A percentile compares a stretch with the other conserved stretches of the same genome.
Conservation (phyloP, 1,140 invertebrate genomes). For the Lithobius niger region DNA sequence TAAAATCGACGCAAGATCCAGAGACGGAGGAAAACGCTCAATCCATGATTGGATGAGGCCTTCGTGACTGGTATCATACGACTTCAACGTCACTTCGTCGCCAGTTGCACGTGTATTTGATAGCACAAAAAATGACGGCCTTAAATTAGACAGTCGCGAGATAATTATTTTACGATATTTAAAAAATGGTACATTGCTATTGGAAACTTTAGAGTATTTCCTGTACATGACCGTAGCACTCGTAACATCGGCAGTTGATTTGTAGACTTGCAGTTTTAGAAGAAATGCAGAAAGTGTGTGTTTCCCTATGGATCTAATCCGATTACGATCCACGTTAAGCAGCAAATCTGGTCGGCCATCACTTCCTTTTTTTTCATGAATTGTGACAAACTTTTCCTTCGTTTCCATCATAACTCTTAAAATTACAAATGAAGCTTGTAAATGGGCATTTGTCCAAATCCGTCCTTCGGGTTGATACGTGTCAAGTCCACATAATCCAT, state of each 20-base stretch:
- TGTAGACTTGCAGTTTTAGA: conserved; percentile 56
- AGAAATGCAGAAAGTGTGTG: conserved; percentile 60
- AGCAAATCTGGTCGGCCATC: conserved; percentile 63
- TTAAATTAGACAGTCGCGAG: too few species aligned
- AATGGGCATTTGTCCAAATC: conserved; percentile 84
- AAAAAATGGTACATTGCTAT: conserved; percentile 51
- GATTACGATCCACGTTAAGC: conserved; percentile 57
- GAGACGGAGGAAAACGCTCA: conserved; percentile 54
- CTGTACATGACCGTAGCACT: conserved; percentile 60
- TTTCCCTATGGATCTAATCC: conserved; percentile 69
- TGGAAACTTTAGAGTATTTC: conserved; percentile 60
- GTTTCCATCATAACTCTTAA: conserved; percentile 74
- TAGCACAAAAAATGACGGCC: too few species aligned
- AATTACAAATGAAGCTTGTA: conserved; percentile 75
- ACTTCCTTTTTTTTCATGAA: conserved; percentile 50
- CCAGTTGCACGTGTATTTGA: too few species aligned
- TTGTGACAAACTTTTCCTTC: conserved; percentile 59
- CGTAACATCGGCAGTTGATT: conserved; percentile 66
- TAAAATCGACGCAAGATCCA: too few species aligned
- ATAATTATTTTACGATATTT: conserved; percentile 77
- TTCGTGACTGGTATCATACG: conserved; percentile 55
- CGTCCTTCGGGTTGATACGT: conserved; percentile 76
- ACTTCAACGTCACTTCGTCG: conserved; percentile 50
- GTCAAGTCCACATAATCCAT: conserved; percentile 71
- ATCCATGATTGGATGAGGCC: conserved; percentile 72